Evolutionary conservation across 1,140 invertebrate species (phyloP), one percentile per base, ranked within the genome.

Genomic region (Venustaconcha ellipsiformis): DNA sequence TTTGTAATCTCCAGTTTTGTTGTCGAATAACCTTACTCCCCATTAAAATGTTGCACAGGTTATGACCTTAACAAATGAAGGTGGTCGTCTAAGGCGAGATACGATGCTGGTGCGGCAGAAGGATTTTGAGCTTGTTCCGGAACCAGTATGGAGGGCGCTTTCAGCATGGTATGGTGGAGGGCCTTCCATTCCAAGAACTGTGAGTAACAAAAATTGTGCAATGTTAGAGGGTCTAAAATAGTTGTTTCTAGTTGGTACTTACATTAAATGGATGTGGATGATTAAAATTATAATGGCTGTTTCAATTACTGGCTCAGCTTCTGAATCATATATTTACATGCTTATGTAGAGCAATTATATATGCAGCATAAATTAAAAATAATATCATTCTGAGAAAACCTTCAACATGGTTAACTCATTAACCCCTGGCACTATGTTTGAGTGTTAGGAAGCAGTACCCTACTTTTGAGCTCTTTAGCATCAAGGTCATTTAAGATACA

Each of bases 81-180:
- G 95, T 63, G 95, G 95, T 1, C 92, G 94, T 82, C 90, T 97
- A 68, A 93, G 94, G 74, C 91, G 92, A 70, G 94, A 95, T 88
- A 91, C 92, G 20, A 79, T 84, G 78, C 89, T 96, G 64, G 92
- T 92, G 14, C 92, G 94, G 87, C 93, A 93, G 70, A 91, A 93
- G 81, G 95, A 96, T 90, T 96, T 95, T 91, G 94, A 95, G 89
- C 89, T 96, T 59, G 92, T 97, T 56, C 95, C 95, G 23, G 95
- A 96, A 86, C 92, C 94, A 37, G 90, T 96, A 73, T 97, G 95
- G 95, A 94, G 94, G 83, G 95, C 95, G 18, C 89, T 96, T 62
- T 93, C 93, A 72, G 92, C 93, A 65, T 96, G 95, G 96, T 96
- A 96, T 90, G 94, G 95, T 56, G 94, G 94, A 60, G 92, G 93